Conservation (phyloP, 2,888 invertebrate species). For the Netelia inedita region DNA sequence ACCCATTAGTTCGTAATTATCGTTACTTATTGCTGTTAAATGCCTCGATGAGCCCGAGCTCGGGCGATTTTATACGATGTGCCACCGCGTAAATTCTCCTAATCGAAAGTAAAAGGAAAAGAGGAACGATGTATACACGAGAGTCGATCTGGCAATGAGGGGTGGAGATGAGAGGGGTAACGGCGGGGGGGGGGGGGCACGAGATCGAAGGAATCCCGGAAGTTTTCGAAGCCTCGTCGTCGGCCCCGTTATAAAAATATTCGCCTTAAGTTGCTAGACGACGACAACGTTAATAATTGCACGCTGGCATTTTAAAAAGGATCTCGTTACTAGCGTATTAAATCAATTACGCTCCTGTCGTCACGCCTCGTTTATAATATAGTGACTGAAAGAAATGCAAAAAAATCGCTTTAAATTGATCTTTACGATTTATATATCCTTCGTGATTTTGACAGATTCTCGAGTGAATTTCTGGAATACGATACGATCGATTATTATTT, state of each 20-base stretch:
- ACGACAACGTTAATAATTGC: constrained; percentile 53
- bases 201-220: constrained; percentile 46
- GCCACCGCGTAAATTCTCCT: constrained; percentile 75
- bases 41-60: constrained; percentile 67
- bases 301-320: constrained; percentile 1
- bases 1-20: constrained; percentile 84
- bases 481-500: too few relatives aligned
- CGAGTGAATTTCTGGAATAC: too few relatives aligned
- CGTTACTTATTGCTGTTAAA: constrained; percentile 83
- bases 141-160: not conserved
- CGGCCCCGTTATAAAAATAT: constrained; percentile 48
- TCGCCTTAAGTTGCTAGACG: constrained; percentile 22
- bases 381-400: not conserved
- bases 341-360: constrained; percentile 51
- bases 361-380: constrained; percentile 1
- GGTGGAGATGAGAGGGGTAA: not conserved
- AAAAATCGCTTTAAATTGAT: not conserved
- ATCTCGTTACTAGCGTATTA: constrained; percentile 24
- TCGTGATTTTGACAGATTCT: not conserved
- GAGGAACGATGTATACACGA: constrained; percentile 23
- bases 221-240: constrained; percentile 25
- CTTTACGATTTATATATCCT: not conserved
- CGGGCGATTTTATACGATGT: constrained; percentile 69
- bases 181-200: not conserved
- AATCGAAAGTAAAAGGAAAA: constrained; percentile 70